Percentiles rank a stretch among this genome's conserved stretches.
Conservation (phyloP, 2,888 invertebrate species). For the Rhagium mordax region DNA sequence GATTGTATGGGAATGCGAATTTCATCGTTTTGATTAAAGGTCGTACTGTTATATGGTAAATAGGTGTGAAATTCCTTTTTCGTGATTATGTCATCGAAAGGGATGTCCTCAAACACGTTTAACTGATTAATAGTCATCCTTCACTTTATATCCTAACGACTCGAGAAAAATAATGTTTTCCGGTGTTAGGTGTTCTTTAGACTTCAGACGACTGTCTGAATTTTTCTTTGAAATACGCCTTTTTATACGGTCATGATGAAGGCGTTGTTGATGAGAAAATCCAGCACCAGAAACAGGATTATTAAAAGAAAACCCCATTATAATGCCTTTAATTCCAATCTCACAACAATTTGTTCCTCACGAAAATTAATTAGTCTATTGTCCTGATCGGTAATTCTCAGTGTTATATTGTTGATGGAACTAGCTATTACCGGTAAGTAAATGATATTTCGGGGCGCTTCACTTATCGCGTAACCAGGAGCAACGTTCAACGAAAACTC, state of each 20-base stretch:
- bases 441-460: not conserved
- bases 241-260: too few species aligned
- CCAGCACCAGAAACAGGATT: not conserved
- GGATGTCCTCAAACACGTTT: not conserved
- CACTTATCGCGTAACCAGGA: not conserved
- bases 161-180: not conserved
- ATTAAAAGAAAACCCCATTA: constrained; percentile 1
- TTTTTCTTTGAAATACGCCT: not conserved
- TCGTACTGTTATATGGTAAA: too few species aligned
- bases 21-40: too few species aligned
- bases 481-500: not conserved
- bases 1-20: not conserved
- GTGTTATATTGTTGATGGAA: not conserved
- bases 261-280: not conserved
- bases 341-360: not conserved
- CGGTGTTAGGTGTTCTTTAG: not conserved
- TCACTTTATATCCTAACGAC: not conserved
- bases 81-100: not conserved
- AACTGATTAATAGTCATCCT: not conserved
- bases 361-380: not conserved
- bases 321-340: not conserved
- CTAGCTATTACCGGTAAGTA: not conserved
- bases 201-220: not conserved
- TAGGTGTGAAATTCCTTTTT: too few species aligned
- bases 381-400: not conserved